A percentile compares a stretch with the other conserved stretches of the same genome.
Conservation (phyloP, 2,113 vertebrate genomes). For the Narcine bancroftii region DNA sequence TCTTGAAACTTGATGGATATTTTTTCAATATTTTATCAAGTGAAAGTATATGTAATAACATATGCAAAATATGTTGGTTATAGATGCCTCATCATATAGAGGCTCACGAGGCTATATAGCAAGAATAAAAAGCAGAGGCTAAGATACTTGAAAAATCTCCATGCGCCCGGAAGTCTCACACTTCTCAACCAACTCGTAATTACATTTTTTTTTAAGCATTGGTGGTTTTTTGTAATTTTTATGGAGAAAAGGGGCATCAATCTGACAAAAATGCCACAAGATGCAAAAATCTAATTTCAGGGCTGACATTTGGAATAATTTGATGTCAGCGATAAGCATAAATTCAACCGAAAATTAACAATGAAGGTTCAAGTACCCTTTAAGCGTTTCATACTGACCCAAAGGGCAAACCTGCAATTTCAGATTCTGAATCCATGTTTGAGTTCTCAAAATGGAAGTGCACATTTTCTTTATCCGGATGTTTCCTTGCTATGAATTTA, state of each 20-base stretch:
- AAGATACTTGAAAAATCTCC: background rate
- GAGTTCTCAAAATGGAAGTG: background rate
- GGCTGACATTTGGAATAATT: background rate
- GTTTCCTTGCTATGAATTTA: background rate
- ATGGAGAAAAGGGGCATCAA: slow-evolving; percentile 6
- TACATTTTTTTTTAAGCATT: slow-evolving; percentile 11
- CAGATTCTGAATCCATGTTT: background rate
- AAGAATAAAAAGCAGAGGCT: background rate
- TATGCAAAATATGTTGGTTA: background rate
- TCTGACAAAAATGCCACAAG: slow-evolving; percentile 7
- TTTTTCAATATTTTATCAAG: slow-evolving; percentile 5
- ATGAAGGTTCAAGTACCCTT: background rate
- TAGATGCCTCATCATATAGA: too few relatives aligned
- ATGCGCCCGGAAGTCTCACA: background rate
- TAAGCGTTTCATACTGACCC: background rate
- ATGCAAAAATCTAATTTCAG: background rate
- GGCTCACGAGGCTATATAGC: background rate
- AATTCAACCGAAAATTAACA: background rate
- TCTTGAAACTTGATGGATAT: too few relatives aligned
- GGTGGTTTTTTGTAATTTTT: background rate
- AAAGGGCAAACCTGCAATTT: background rate
- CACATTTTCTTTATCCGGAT: background rate
- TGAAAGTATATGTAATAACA: background rate
- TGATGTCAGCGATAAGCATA: background rate
- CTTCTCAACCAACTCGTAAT: background rate